Evolutionary conservation across 2,113 vertebrate genomes (phyloP).

Genomic region (Hippolais icterina): DNA sequence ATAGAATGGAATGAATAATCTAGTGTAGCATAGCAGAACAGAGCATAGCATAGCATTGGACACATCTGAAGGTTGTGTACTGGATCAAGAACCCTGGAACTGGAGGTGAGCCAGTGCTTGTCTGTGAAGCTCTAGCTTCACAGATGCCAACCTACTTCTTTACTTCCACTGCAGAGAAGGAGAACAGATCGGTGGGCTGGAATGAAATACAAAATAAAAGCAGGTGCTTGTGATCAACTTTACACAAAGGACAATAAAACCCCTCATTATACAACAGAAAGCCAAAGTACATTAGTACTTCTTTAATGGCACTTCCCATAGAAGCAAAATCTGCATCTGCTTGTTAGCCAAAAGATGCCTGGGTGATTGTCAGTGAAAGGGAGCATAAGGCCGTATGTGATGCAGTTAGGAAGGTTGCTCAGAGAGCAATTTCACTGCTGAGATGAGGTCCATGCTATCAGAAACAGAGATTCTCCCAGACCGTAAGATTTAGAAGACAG

Average conservation of each 20-base stretch:
- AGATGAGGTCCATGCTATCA: neutral
- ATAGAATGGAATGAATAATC: neutral
- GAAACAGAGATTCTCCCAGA: neutral
- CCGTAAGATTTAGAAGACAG: neutral
- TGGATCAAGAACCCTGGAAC: neutral
- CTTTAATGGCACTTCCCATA: neutral
- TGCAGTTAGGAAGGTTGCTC: neutral
- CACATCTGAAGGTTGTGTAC: neutral
- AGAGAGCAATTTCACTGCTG: neutral
- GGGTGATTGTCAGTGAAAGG: neutral
- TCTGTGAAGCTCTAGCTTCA: neutral
- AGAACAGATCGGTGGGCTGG: constrained; percentile 18
- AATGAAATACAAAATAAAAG: constrained; percentile 8
- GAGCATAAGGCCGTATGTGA: neutral
- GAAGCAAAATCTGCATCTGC: neutral
- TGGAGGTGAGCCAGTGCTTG: neutral
- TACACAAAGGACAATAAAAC: neutral
- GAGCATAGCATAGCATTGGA: neutral
- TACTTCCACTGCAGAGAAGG: neutral
- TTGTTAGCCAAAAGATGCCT: neutral
- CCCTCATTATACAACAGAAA: neutral
- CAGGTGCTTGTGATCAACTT: neutral
- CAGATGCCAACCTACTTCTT: neutral
- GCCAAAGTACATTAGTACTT: neutral
- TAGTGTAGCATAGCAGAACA: neutral